A percentile compares a stretch with the other conserved stretches of the same genome.
Evolutionary conservation across 2,113 vertebrate genomes (phyloP).

Genomic region (Misgurnus mizolepis): DNA sequence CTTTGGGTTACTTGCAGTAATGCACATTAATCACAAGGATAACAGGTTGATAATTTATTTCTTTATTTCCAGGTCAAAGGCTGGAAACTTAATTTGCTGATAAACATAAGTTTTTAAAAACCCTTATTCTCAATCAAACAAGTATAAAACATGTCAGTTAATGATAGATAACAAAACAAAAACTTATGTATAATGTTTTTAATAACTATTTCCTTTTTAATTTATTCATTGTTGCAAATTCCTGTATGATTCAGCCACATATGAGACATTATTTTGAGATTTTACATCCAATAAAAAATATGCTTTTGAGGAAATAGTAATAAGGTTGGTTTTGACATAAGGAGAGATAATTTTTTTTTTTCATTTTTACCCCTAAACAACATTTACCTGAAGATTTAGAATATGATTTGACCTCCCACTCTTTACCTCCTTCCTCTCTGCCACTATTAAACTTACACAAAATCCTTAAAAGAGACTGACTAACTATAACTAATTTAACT

Average conservation of each 20-base stretch:
- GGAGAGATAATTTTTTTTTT: not conserved
- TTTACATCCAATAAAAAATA: not conserved
- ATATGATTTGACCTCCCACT: slow-evolving; percentile 16
- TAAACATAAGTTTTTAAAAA: not conserved
- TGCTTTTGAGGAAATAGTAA: not conserved
- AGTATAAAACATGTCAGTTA: not conserved
- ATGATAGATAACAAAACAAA: not conserved
- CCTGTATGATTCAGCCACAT: not conserved
- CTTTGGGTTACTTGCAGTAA: not conserved
- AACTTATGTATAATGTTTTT: not conserved
- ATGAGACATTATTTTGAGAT: too few relatives aligned
- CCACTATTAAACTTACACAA: not conserved
- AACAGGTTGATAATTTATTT: not conserved
- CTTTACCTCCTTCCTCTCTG: not conserved
- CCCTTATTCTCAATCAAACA: not conserved
- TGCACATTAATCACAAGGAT: slow-evolving; percentile 23
- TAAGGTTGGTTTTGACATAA: slow-evolving; percentile 30
- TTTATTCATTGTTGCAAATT: not conserved
- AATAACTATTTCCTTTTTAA: not conserved
- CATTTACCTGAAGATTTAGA: not conserved
- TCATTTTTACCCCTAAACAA: too few relatives aligned
- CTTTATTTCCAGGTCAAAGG: slow-evolving; percentile 5
- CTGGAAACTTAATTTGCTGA: not conserved
- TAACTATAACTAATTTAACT: not conserved
- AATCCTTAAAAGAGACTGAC: not conserved